Evolutionary conservation across 2,797 vertebrate genomes (phyloP), one percentile per base, ranked within the genome.

Genomic region (Sebastes ruberrimus): DNA sequence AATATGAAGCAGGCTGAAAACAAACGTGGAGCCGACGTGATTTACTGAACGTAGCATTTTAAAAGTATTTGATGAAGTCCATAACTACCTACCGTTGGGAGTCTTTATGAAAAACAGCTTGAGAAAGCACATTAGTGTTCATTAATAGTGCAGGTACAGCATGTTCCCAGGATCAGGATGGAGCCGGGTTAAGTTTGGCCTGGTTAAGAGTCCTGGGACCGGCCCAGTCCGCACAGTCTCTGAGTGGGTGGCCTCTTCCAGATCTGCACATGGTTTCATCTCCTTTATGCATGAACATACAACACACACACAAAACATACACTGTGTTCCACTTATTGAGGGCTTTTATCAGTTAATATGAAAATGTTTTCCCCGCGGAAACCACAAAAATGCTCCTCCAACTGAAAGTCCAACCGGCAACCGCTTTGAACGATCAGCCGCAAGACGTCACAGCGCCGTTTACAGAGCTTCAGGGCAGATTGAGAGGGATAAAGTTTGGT

Each of bases 351-450:
- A 82, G 81, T 81, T 91, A 86, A 88, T 85, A 85, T 73, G 83
- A 89, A 90, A 90, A 88, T 82, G 78, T 84, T 91, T 89, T 81
- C 83, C 84, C 74, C 11, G 83, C 87, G 84, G 86, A 91, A 88
- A 88, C 88, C 91, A 64, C 84, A 86, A 67, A 74, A 42, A 78
- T 83, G 78, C 86, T 81, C 62, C 82, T 81, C 76, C 14, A 72
- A 81, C 82, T 70, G 72, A 71, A 74, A 56, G 77, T 81, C 78
- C 14, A 72, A 81, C 82, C 68, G 70, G 82, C 76, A 52, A 81
- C 74, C 1, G 59, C 80, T 88, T 86, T 85, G 81, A 90, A 85
- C 80, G 55, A 65, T 75, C 52, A 30, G 86, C 89, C 87, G 22
- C 88, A 86, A 86, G 85, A 87, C 86, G 82, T 89, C 89, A 88